Percentiles rank a stretch among this genome's conserved stretches.
Conservation (phyloP, 2,113 vertebrate genomes). For the Aplodontia rufa region DNA sequence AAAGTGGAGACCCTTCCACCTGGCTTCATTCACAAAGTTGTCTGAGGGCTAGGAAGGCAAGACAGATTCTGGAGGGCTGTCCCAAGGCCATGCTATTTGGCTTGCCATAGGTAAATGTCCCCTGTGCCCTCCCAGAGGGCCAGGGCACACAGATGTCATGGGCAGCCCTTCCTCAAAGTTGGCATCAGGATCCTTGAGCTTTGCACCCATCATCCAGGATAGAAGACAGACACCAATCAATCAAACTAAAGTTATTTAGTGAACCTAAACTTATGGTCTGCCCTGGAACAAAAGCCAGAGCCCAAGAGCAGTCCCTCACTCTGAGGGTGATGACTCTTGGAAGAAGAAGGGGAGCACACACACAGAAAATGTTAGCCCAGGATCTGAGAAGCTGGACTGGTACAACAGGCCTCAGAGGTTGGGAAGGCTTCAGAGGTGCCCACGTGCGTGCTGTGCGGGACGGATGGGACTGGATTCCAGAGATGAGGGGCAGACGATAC, state of each 20-base stretch:
- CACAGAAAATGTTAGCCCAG: too few species aligned
- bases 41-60: not conserved
- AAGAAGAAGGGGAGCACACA: not conserved
- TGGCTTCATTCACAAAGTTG: not conserved
- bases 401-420: not conserved
- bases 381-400: too few species aligned
- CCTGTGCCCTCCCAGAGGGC: too few species aligned
- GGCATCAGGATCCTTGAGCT: not conserved
- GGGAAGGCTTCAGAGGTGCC: not conserved
- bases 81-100: not conserved
- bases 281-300: not conserved
- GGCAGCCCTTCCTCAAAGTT: not conserved
- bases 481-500: not conserved
- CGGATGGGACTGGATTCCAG: not conserved
- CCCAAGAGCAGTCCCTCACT: not conserved
- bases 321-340: not conserved
- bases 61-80: not conserved
- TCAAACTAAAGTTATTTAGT: not conserved
- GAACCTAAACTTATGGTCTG: not conserved
- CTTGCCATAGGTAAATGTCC: not conserved
- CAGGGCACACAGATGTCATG: not conserved
- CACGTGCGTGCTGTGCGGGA: fast-evolving
- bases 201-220: not conserved
- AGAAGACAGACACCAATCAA: not conserved
- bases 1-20: not conserved